Evolutionary conservation across 2,888 invertebrate genomes (phyloP), one percentile per base, ranked within the genome.

Genomic region (Eretmocerus hayati): DNA sequence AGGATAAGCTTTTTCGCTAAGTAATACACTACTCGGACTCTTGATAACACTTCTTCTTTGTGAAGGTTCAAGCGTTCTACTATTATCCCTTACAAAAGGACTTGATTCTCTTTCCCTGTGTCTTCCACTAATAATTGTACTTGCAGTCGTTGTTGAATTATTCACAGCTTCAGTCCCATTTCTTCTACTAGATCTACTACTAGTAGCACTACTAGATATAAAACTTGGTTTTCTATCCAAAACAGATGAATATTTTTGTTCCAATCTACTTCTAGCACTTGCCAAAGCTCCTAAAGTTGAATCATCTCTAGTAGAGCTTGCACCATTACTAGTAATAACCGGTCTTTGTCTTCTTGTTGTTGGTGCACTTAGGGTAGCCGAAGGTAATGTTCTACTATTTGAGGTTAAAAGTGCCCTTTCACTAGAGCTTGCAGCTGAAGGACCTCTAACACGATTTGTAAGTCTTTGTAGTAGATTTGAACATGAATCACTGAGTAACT

Each of bases 401-500:
- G 38, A 21, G 16, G 38, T 13, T 22, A 21, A 9, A n/a, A 15
- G 21, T 1, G 42, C 20, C 19, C 20, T 8, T 4, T 11, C 20
- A 13, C 35, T n/a, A 8, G 16, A 23, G 32, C 59, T 58, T 5
- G 69, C 65, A 8, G 74, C 83, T 42, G 88, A 88, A 33, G 88
- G 87, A 41, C 87, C 87, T 54, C 90, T 81, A 40, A 80, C 80
- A 56, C 85, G 79, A 30, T 84, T 85, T 8, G 81, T 78, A 62
- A 91, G 76, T 58, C 89, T 79, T 68, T 89, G 89, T 62, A 91
- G 79, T 58, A 91, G 78, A 73, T 81, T 90, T 64, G 87, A 86
- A 73, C 89, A 91, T 60, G 90, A 89, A 69, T 91, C 90, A 59
- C 85, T 85, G 60, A 91, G 75, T 63, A 91, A 75, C 73, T 91